Evolutionary conservation across 2,113 vertebrate species (phyloP).

Genomic region (Varanus salvator): DNA sequence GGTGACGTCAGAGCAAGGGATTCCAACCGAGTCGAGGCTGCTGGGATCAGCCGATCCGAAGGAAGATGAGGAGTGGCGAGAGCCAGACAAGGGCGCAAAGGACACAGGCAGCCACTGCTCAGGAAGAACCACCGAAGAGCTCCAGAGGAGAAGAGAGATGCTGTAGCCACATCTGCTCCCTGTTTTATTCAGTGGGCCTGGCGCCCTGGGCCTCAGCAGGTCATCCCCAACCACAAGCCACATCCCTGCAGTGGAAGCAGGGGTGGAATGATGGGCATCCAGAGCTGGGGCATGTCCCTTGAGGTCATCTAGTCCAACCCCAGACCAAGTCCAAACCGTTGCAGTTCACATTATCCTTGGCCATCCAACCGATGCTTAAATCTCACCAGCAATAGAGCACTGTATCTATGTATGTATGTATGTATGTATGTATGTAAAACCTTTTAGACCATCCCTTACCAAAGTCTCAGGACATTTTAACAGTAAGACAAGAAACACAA

Average conservation of each 20-base stretch:
- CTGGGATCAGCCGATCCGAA: background rate
- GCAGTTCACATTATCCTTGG: too few relatives aligned
- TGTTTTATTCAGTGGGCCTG: background rate
- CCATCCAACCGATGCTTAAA: too few relatives aligned
- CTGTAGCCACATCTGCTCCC: background rate
- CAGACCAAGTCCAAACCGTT: too few relatives aligned
- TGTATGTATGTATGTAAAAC: too few relatives aligned
- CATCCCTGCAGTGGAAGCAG: background rate
- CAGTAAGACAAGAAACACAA: too few relatives aligned
- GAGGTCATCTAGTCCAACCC: too few relatives aligned
- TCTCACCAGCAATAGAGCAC: too few relatives aligned
- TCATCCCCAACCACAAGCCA: background rate
- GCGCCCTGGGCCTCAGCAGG: background rate
- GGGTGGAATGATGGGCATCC: too few relatives aligned
- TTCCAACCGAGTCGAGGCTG: background rate
- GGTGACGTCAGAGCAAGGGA: background rate
- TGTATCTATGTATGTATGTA: too few relatives aligned
- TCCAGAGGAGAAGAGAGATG: background rate
- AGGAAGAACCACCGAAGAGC: background rate
- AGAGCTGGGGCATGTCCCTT: too few relatives aligned
- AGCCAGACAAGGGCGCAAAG: background rate
- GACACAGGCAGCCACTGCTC: background rate
- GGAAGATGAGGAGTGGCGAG: background rate
- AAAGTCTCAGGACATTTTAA: too few relatives aligned
- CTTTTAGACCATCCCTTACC: too few relatives aligned